Percentiles rank a stretch among this genome's conserved stretches.
Evolutionary conservation across 2,113 vertebrate species (phyloP).

Genomic region (Nesospiza acunhae): DNA sequence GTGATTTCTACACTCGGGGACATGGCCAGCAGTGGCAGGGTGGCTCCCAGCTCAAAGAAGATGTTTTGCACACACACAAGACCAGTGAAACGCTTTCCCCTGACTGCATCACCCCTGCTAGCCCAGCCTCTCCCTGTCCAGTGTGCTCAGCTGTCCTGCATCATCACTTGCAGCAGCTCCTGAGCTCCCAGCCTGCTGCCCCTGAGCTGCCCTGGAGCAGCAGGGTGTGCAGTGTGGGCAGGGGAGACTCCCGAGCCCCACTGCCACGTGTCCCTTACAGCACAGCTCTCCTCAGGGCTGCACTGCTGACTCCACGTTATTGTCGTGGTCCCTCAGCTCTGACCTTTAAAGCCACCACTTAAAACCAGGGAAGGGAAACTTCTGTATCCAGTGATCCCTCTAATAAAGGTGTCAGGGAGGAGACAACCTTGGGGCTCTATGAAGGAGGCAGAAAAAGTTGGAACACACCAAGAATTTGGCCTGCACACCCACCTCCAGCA

Average conservation of each 20-base stretch:
- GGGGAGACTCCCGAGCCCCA: not conserved
- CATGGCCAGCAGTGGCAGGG: not conserved
- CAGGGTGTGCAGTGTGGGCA: not conserved
- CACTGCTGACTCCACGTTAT: not conserved
- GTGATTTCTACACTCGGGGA: not conserved
- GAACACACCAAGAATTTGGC: not conserved
- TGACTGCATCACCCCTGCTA: not conserved
- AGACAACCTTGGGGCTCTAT: not conserved
- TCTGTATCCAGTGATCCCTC: not conserved
- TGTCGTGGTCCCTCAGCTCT: not conserved
- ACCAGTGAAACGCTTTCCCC: not conserved
- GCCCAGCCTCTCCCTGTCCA: not conserved
- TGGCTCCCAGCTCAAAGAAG: not conserved
- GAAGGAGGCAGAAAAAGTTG: not conserved
- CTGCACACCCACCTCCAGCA: not conserved
- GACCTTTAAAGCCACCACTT: not conserved
- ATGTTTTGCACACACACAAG: not conserved
- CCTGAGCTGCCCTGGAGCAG: not conserved
- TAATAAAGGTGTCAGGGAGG: not conserved
- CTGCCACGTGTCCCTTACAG: not conserved
- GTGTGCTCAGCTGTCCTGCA: not conserved
- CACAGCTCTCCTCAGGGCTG: not conserved
- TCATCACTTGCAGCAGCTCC: not conserved
- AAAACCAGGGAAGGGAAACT: not conserved
- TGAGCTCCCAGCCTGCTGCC: not conserved